Evolutionary conservation across 2,113 vertebrate genomes (phyloP).

Genomic region (Merops nubicus): DNA sequence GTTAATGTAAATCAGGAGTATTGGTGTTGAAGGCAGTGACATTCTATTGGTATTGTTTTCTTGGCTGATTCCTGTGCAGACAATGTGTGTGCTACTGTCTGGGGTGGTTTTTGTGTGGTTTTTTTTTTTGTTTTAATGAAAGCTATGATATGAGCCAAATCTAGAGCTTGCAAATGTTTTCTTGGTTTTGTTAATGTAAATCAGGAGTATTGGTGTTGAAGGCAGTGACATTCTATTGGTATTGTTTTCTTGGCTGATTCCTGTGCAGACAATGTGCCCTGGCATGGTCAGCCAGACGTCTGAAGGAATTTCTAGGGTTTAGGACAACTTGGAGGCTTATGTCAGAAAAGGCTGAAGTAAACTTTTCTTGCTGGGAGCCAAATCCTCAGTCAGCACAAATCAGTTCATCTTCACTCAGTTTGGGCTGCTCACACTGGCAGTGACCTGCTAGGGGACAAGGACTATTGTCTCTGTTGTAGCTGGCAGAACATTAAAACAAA

Average conservation of each 20-base stretch:
- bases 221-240: no score
- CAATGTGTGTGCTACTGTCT: no score
- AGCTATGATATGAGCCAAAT: no score
- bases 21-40: neutral
- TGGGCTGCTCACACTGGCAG: neutral
- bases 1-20: neutral
- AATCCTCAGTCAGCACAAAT: neutral
- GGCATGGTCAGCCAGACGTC: neutral
- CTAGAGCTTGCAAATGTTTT: neutral
- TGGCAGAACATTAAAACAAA: neutral
- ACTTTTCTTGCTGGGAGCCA: neutral
- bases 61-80: neutral
- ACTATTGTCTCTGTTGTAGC: no score
- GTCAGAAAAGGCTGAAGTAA: neutral
- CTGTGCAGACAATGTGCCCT: accelerated
- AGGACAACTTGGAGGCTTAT: neutral
- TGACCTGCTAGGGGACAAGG: no score
- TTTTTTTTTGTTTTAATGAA: no score
- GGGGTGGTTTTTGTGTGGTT: no score
- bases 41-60: no score
- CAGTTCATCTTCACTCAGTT: no score
- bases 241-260: neutral
- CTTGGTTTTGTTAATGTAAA: no score
- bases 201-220: neutral
- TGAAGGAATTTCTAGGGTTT: neutral